Percentiles rank a stretch among this genome's conserved stretches.
Conservation (phyloP, 2,113 vertebrate genomes). For the Chamaetylas fuelleborni region DNA sequence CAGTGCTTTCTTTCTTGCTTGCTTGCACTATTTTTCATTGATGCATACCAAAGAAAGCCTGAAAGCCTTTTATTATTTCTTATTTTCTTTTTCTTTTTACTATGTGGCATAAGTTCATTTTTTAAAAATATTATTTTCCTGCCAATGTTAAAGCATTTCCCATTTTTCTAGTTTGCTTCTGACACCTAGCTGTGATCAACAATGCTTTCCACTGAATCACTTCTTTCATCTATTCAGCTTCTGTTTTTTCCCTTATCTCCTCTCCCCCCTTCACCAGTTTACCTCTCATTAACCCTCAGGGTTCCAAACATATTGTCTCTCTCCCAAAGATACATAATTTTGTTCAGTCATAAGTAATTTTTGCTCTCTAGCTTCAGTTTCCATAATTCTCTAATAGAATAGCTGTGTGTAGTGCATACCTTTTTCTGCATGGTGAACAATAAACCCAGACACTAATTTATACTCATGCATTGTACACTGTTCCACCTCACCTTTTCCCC, state of each 20-base stretch:
- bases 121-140: constrained; percentile 54
- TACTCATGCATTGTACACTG: neutral
- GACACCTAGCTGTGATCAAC: constrained; percentile 72
- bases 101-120: constrained; percentile 64
- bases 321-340: constrained; percentile 49
- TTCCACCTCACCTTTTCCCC: constrained; percentile 34
- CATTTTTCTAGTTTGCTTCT: constrained; percentile 79
- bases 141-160: constrained; percentile 69
- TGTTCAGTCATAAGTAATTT: constrained; percentile 43
- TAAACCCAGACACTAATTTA: constrained; percentile 58
- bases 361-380: constrained; percentile 47
- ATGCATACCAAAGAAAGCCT: constrained; percentile 54
- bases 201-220: constrained; percentile 72
- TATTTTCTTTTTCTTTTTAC: constrained; percentile 73
- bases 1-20: constrained; percentile 68
- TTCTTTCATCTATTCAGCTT: constrained; percentile 71
- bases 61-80: constrained; percentile 76
- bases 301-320: constrained; percentile 54
- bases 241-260: constrained; percentile 68
- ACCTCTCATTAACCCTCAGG: constrained; percentile 74
- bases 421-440: constrained; percentile 27
- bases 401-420: neutral
- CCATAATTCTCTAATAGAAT: constrained; percentile 46
- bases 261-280: constrained; percentile 62
- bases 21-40: constrained; percentile 67